Conservation (phyloP, 2,888 invertebrate species). For the Eupithecia abbreviata region DNA sequence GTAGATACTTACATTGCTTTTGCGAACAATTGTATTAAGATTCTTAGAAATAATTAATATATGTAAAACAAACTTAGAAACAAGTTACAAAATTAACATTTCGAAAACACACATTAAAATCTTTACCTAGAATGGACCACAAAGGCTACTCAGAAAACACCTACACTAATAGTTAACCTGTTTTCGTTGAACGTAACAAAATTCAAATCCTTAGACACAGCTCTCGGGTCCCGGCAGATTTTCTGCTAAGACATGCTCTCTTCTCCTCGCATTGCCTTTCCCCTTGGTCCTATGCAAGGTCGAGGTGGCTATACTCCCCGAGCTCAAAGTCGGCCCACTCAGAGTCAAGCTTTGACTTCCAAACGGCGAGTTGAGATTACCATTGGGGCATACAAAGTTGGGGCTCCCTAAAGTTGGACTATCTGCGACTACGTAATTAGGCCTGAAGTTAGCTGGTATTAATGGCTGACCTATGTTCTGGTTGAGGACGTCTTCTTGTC, state of each 20-base stretch:
- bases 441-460: slow-evolving; percentile 68
- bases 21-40: not conserved
- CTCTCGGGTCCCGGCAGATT: slow-evolving; percentile 94
- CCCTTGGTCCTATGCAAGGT: slow-evolving; percentile 81
- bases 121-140: slow-evolving; percentile 43
- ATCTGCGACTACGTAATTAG: slow-evolving; percentile 71
- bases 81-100: slow-evolving; percentile 27
- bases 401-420: slow-evolving; percentile 80
- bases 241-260: slow-evolving; percentile 92
- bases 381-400: slow-evolving; percentile 79
- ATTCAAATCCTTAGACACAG: slow-evolving; percentile 85
- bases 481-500: slow-evolving; percentile 74
- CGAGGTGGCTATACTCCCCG: slow-evolving; percentile 74
- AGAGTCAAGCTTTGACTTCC: slow-evolving; percentile 72
- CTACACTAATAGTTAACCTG: slow-evolving; percentile 51
- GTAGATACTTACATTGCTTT: not conserved
- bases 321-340: slow-evolving; percentile 76
- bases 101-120: slow-evolving; percentile 13
- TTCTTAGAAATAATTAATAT: not conserved
- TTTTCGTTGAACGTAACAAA: slow-evolving; percentile 49
- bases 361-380: slow-evolving; percentile 72
- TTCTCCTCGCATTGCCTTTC: slow-evolving; percentile 80
- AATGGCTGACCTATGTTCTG: slow-evolving; percentile 70
- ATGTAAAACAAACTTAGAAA: not conserved
- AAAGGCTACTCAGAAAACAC: slow-evolving; percentile 42